Percentiles rank a stretch among this genome's conserved stretches.
Evolutionary conservation across 1,140 invertebrate genomes (phyloP).

Genomic region (Psilanteris sp.): DNA sequence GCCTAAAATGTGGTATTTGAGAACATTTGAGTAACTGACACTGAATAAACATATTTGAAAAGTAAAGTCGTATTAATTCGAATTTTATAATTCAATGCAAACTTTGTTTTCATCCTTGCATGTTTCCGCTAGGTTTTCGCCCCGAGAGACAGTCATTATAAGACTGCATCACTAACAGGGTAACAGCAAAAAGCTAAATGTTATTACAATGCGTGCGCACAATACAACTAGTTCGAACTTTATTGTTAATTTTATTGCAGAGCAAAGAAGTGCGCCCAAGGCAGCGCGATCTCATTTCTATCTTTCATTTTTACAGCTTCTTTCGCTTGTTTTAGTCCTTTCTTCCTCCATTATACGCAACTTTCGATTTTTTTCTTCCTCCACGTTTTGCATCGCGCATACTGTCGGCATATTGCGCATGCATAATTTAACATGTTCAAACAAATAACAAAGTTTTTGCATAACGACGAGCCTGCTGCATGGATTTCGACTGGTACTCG

Average conservation of each 20-base stretch:
- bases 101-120: slow-evolving; percentile 29
- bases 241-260: slow-evolving; percentile 75
- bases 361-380: slow-evolving; percentile 54
- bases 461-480: slow-evolving; percentile 74
- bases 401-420: slow-evolving; percentile 76
- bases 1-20: too few relatives aligned
- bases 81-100: slow-evolving; percentile 57
- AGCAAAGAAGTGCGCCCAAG: slow-evolving; percentile 46
- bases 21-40: slow-evolving; percentile 24
- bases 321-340: slow-evolving; percentile 60
- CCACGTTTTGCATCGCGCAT: slow-evolving; percentile 46
- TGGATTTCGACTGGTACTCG: slow-evolving; percentile 71
- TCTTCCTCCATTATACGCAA: slow-evolving; percentile 51
- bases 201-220: slow-evolving; percentile 67
- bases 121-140: slow-evolving; percentile 26
- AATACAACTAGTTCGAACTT: slow-evolving; percentile 68
- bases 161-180: slow-evolving; percentile 32
- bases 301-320: slow-evolving; percentile 55
- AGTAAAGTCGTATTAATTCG: slow-evolving; percentile 35
- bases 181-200: slow-evolving; percentile 65
- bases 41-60: slow-evolving; percentile 16
- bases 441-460: slow-evolving; percentile 80
- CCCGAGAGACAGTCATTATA: slow-evolving; percentile 49
- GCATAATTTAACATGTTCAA: slow-evolving; percentile 79
- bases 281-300: slow-evolving; percentile 54